Conservation (phyloP, 2,797 vertebrate genomes). For the Pygocentrus nattereri region DNA sequence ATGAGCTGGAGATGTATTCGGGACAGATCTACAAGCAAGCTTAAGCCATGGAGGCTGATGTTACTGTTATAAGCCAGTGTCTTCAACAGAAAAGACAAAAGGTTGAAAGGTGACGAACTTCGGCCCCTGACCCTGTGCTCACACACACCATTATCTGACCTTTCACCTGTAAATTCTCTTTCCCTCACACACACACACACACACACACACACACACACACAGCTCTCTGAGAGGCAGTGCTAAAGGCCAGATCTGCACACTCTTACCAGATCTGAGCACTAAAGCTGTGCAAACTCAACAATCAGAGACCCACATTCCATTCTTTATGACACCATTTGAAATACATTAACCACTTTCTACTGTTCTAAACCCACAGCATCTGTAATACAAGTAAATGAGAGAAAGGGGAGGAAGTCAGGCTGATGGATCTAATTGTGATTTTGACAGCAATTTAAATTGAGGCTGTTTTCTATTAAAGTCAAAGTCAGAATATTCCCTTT, state of each 20-base stretch:
- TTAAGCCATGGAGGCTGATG: no score
- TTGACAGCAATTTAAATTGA: no score
- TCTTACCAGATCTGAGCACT: slow-evolving; percentile 32
- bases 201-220: neutral
- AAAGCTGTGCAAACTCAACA: slow-evolving; percentile 33
- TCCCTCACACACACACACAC: slow-evolving; percentile 1
- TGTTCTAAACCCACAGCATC: neutral
- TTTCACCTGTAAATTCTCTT: slow-evolving; percentile 50
- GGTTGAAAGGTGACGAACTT: neutral
- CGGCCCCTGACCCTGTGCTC: neutral
- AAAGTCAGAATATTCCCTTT: no score
- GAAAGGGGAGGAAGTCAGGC: no score
- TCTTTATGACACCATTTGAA: slow-evolving; percentile 45
- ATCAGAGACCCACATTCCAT: slow-evolving; percentile 42
- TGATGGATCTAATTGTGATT: no score
- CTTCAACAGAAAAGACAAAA: neutral
- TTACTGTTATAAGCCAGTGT: neutral
- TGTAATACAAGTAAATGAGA: neutral
- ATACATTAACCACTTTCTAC: neutral
- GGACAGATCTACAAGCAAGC: neutral
- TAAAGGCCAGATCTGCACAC: slow-evolving; percentile 30
- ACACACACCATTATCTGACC: slow-evolving; percentile 46
- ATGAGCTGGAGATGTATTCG: neutral
- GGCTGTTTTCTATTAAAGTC: no score
- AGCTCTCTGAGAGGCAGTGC: slow-evolving; percentile 22